Base-by-base conservation (phyloP, 2,888 invertebrate species). In the Operophtera brumata region DNA sequence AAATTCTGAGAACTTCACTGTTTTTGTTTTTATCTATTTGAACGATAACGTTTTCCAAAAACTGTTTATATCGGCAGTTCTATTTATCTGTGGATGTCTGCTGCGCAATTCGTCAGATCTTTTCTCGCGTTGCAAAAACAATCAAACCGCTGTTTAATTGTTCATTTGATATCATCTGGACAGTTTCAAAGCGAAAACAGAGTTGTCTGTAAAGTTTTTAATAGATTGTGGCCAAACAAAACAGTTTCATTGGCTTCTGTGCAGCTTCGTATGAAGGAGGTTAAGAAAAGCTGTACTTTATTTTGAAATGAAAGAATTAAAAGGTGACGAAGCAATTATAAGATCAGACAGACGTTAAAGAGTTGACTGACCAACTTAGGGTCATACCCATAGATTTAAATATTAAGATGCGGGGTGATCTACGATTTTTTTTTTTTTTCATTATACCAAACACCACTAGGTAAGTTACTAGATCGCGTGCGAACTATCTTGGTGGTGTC, bases 71-170 rank as follows among this genome's bases (percentile, higher is more conserved):
- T 49, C 28, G 12, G 14, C 43, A 26, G 50, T 14, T 46, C 34
- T 43, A 35, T 47, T 53, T 41, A 42, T 42, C 42, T 43, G 48
- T 37, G 36, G 30, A 14, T 43, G 35, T 42, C 46, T 37, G 36
- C 64, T 69, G 73, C 72, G 71, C 69, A 77, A 58, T 67, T 61
- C 66, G 59, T 60, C 65, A 65, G 73, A 67, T 79, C 77, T 82
- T 79, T 81, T 83, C 78, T 74, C 66, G 78, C 75, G 71, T 74
- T 75, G 68, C 61, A 59, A 79, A 82, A 76, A 85, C 78, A 84
- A 84, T 77, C 80, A 76, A 73, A 70, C 64, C 57, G 65, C 55
- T 61, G 67, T 78, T 82, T 84, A 80, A 86, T 86, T 84, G 82
- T 81, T 80, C 76, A 65, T 73, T 75, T 70, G 71, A 70, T 72